Evolutionary conservation across 2,888 invertebrate species (phyloP).

Genomic region (Nephrotoma appendiculata): DNA sequence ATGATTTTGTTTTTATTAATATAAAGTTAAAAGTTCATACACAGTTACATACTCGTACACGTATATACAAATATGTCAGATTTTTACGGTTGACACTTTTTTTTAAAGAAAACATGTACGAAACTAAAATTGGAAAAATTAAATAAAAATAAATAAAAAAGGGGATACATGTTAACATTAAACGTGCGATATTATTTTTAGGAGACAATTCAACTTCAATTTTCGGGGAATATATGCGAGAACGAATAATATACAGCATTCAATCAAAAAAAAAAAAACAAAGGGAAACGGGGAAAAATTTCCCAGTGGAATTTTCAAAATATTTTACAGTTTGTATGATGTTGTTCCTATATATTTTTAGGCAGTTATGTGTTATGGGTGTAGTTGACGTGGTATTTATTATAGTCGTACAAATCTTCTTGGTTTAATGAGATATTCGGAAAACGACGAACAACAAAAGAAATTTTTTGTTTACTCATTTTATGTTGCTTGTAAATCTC

Average conservation of each 20-base stretch:
- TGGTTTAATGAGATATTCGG: no score
- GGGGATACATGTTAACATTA: background rate
- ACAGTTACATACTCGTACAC: background rate
- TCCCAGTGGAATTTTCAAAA: background rate
- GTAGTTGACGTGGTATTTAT: no score
- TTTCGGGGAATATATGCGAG: background rate
- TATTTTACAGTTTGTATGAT: background rate
- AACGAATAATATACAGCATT: background rate
- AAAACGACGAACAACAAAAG: no score
- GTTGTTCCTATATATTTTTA: background rate
- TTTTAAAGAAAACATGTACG: background rate
- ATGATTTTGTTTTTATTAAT: background rate
- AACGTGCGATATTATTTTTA: background rate
- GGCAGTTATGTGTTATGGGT: no score
- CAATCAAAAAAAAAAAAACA: background rate
- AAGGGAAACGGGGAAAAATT: background rate
- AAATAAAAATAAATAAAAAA: background rate
- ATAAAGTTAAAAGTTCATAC: background rate
- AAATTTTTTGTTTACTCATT: no score
- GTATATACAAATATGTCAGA: background rate
- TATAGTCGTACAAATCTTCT: no score
- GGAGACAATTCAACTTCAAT: background rate
- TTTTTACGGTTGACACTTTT: background rate
- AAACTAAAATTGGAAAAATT: background rate
- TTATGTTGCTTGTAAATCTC: no score